A percentile compares a stretch with the other conserved stretches of the same genome.
Evolutionary conservation across 1,140 invertebrate species (phyloP).

Genomic region (Bombus soroeensis): DNA sequence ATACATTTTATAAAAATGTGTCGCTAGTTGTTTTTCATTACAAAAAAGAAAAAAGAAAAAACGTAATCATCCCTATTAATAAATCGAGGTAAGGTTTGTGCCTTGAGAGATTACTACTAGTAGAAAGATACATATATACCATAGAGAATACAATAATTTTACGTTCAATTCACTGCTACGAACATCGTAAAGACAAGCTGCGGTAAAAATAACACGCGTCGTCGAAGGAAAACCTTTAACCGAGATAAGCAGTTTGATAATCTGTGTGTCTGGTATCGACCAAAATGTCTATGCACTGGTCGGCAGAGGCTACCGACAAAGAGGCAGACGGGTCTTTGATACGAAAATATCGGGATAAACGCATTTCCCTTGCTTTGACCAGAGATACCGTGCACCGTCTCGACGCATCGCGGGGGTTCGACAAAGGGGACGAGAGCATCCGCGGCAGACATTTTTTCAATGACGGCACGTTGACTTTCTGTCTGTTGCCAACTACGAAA

Average conservation of each 20-base stretch:
- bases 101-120: no score
- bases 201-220: background rate
- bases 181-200: no score
- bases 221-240: background rate
- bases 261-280: slow-evolving; percentile 24
- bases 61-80: no score
- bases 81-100: no score
- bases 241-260: slow-evolving; percentile 10
- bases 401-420: background rate
- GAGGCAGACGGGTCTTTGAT: slow-evolving; percentile 19
- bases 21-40: no score
- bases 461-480: background rate
- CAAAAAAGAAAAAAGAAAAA: no score
- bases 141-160: no score
- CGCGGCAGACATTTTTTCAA: slow-evolving; percentile 13
- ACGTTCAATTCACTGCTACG: no score
- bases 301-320: slow-evolving; percentile 14
- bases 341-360: slow-evolving; percentile 52
- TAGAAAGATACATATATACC: no score
- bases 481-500: background rate
- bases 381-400: slow-evolving; percentile 25
- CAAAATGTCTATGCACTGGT: background rate
- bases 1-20: no score
- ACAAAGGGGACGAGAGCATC: slow-evolving; percentile 5
- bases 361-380: slow-evolving; percentile 58